Evolutionary conservation across 2,113 vertebrate species (phyloP), one percentile per base, ranked within the genome.

Genomic region (Dromaius novaehollandiae): DNA sequence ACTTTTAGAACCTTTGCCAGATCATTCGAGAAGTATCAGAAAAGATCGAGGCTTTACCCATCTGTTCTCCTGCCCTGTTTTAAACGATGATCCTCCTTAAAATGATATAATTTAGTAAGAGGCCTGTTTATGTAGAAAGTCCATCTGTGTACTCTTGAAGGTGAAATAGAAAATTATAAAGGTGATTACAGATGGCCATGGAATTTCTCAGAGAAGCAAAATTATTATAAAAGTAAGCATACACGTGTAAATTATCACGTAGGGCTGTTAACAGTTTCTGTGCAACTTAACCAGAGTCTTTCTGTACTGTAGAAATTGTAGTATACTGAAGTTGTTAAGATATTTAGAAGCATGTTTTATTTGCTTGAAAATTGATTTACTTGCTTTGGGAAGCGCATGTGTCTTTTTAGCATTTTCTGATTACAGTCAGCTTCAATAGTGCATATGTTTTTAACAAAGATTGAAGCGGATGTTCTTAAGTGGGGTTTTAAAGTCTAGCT

Each of bases 141-240:
- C 94, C 85, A 85, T 95, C 96, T 97, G 91, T 58, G 36, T 89
- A 14, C 63, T 80, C 64, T 96, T 91, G 42, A 87, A 96, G 40
- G 83, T 69, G 22, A 90, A 96, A 89, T 69, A 64, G 18, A 84
- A 26, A 89, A 82, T 90, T 89, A 53, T 86, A 71, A 82, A 56
- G n/a, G 75, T 63, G 81, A 71, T 94, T 95, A 76, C 81, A 97
- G 93, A 89, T 89, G 89, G 89, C 81, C 84, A 58, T 87, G 74
- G 56, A 89, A 74, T 90, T 95, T 94, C 55, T 88, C 24, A 93
- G 74, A 82, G 58, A 88, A 76, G 60, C 21, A 66, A 70, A 82
- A 91, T 55, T 93, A 73, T 25, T 90, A 58, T 84, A 95, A 77
- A 70, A 0, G 7, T 70, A 88, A 87, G 73, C 77, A 12, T 56